Base-by-base conservation (phyloP, 2,888 invertebrate species). In the Incurvaria masculella region DNA sequence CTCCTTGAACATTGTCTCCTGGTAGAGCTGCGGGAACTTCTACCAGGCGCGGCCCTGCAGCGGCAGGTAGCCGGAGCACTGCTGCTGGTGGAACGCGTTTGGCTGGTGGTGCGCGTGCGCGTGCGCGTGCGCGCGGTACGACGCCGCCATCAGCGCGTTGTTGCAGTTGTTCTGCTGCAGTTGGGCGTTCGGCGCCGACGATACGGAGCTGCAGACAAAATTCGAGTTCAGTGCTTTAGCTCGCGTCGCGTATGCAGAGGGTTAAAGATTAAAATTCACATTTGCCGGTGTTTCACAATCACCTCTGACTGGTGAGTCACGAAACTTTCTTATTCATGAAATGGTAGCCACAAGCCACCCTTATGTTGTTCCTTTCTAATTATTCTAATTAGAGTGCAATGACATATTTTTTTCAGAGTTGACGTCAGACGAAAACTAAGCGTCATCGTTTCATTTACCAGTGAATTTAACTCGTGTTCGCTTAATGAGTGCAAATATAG, bases 31-130 rank as follows among this genome's bases (percentile, higher is more conserved):
- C 69, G 83, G 83, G 81, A 71, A 82, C 66, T 85, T 86, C 88
- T 92, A 93, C 92, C 93, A 93, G 67, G 92, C 92, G 72, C 92
- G 79, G 57, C 88, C 88, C 72, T 92, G 88, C 51, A 92, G 82
- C 58, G 92, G 89, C 58, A 93, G 83, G 68, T 92, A 91, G 50
- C 90, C 89, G 50, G 87, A 84, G 79, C 91, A 91, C 69, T 89
- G 90, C 66, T 91, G 91, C 66, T 91, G 90, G 76, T 84, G 85
- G 56, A 87, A 88, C 59, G 86, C 79, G 44, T 80, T 72, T 58
- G 88, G 87, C 68, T 88, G 87, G 54, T 81, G 63, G 59, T 81
- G 81, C n/a, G n/a, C n/a, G n/a, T n/a, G n/a, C n/a, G n/a, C n/a
- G n/a, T n/a, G n/a, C 8, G 65, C 59, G 57, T 86, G 83, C 8